These are phyloP conservation scores for Drosophila virilis DNA, from an alignment of 1,140 invertebrate genomes.

Conservation along the genomic window DNA sequence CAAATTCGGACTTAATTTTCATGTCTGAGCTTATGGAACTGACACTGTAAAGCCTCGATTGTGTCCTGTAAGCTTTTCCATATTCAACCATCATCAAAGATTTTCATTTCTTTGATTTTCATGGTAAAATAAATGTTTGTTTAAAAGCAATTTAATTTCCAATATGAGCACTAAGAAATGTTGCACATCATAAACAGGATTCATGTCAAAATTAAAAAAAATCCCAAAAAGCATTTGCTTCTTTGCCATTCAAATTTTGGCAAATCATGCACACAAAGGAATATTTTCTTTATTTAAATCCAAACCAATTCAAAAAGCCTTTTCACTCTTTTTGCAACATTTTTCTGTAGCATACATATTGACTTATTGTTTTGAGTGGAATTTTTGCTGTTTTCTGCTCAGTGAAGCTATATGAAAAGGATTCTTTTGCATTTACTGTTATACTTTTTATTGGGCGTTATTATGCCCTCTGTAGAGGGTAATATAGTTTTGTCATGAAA, in stretches of 20 bases:
- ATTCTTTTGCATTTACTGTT: slow-evolving; percentile 19
- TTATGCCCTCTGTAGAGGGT: no score
- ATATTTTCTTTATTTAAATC: slow-evolving; percentile 7
- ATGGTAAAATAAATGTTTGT: no score
- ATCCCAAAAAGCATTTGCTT: neutral
- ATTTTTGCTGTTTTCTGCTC: slow-evolving; percentile 4
- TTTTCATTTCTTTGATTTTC: no score
- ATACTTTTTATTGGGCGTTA: neutral
- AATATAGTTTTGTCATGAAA: no score
- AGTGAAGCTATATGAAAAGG: slow-evolving; percentile 10
- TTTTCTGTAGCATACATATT: slow-evolving; percentile 9
- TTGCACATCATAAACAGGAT: neutral
- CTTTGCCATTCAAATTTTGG: neutral
- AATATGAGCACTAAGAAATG: no score
- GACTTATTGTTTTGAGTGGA: slow-evolving; percentile 4
- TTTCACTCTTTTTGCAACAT: neutral
- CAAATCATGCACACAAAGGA: slow-evolving; percentile 1
- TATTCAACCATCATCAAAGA: no score
- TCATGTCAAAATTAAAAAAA: neutral
- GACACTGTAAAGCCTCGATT: no score
- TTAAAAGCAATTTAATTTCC: no score
- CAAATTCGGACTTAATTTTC: no score
- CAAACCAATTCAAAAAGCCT: neutral
- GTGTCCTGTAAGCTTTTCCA: no score
- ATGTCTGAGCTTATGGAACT: no score